phyloP scores from a whole-genome alignment of 2,113 vertebrate species.

The Otolemur garnettii region DNA sequence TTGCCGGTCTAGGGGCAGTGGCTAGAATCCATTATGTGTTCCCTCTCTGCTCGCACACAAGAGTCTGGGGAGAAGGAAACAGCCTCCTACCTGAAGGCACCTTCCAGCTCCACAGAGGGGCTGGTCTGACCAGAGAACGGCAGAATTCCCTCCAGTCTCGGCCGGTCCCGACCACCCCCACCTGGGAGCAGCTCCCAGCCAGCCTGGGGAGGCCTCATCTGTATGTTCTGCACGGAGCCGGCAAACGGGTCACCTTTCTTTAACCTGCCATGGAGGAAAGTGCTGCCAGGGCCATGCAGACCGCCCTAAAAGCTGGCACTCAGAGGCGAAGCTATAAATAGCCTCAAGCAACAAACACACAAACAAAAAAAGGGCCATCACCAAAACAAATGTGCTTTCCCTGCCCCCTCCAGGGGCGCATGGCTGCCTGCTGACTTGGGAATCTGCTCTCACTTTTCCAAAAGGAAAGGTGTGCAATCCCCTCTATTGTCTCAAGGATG shows the following conservation, averaged over 20 bases:
- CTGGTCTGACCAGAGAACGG: neutral
- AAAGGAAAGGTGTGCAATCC: neutral
- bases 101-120: neutral
- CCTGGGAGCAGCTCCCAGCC: neutral
- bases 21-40: neutral
- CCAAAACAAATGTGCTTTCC: constrained; percentile 61
- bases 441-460: neutral
- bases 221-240: constrained; percentile 15
- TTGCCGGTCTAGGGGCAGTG: neutral
- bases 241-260: constrained; percentile 75
- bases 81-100: neutral
- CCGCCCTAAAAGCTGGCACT: constrained; percentile 33
- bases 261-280: constrained; percentile 45
- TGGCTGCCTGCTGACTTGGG: neutral
- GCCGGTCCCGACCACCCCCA: too few species aligned
- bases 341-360: constrained; percentile 68
- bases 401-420: neutral
- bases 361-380: constrained; percentile 62
- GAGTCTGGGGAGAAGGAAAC: neutral
- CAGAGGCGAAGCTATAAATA: constrained; percentile 73
- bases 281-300: constrained; percentile 14
- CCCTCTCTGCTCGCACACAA: neutral
- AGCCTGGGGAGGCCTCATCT: neutral
- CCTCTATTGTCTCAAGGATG: neutral
- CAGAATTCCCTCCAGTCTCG: neutral